Conservation (phyloP, 2,113 vertebrate species). For the Vireo altiloquus region DNA sequence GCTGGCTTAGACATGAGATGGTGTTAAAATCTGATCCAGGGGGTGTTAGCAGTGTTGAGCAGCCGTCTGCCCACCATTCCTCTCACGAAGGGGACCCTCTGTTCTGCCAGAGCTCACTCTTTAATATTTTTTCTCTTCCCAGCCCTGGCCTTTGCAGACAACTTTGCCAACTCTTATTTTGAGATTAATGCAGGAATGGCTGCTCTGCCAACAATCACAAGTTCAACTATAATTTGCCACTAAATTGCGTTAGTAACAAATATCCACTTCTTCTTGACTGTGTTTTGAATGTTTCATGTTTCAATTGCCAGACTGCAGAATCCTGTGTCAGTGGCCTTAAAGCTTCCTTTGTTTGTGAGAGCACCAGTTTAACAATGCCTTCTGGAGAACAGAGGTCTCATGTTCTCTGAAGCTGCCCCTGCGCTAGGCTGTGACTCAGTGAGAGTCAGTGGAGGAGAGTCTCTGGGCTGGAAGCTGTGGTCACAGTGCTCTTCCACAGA, state of each 20-base stretch:
- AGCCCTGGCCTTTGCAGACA: not conserved
- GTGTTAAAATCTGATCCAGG: not conserved
- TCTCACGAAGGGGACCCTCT: not conserved
- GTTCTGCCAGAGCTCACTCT: not conserved
- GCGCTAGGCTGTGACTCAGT: not conserved
- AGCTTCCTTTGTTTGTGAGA: not conserved
- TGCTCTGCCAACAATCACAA: not conserved
- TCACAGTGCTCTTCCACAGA: not conserved
- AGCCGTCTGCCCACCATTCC: rapidly evolving
- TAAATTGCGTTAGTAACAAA: not conserved
- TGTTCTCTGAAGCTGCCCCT: not conserved
- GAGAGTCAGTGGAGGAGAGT: not conserved
- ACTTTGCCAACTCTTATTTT: not conserved
- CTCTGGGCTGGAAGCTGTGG: not conserved
- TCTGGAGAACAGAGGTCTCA: not conserved
- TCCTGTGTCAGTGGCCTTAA: not conserved
- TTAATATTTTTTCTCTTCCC: not conserved
- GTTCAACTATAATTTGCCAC: not conserved
- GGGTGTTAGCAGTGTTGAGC: not conserved
- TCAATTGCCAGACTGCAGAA: not conserved
- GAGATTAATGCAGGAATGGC: not conserved
- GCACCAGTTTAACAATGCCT: not conserved
- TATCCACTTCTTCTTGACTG: not conserved
- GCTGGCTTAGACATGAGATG: not conserved
- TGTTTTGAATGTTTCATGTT: slow-evolving; percentile 1